Evolutionary conservation across 2,797 vertebrate genomes (phyloP).

Genomic region (Meda fulgida): DNA sequence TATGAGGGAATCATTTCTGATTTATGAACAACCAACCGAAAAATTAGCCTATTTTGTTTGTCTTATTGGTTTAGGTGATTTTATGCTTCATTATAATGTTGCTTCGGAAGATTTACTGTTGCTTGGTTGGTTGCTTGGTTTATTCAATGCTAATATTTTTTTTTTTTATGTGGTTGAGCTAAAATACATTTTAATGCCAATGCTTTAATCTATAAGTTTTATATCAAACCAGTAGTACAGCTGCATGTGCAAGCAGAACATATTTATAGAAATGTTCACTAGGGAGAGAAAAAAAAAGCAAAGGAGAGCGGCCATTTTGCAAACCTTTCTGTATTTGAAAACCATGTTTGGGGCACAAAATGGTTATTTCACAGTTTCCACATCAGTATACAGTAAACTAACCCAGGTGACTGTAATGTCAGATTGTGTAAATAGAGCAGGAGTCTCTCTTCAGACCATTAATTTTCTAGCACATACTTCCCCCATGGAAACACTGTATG

Average conservation of each 20-base stretch:
- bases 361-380: not conserved
- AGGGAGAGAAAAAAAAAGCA: not conserved
- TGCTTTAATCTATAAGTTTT: not conserved
- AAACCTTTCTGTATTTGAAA: not conserved
- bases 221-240: not conserved
- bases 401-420: not conserved
- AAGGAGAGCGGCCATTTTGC: not conserved
- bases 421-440: constrained; percentile 8
- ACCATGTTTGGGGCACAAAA: not conserved
- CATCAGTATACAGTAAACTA: not conserved
- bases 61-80: not conserved
- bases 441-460: constrained; percentile 10
- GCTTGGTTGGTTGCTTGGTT: not conserved
- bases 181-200: not conserved
- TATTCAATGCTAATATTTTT: not conserved
- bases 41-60: not conserved
- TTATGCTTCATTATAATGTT: not conserved
- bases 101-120: not conserved
- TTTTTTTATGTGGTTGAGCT: not conserved
- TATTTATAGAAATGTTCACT: constrained; percentile 23
- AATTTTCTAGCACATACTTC: constrained; percentile 21
- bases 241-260: not conserved
- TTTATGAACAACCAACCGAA: constrained; percentile 18
- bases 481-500: not conserved
- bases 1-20: not conserved